A percentile compares a stretch with the other conserved stretches of the same genome.
Conservation (phyloP, 2,888 invertebrate genomes). For the Seira musarum region DNA sequence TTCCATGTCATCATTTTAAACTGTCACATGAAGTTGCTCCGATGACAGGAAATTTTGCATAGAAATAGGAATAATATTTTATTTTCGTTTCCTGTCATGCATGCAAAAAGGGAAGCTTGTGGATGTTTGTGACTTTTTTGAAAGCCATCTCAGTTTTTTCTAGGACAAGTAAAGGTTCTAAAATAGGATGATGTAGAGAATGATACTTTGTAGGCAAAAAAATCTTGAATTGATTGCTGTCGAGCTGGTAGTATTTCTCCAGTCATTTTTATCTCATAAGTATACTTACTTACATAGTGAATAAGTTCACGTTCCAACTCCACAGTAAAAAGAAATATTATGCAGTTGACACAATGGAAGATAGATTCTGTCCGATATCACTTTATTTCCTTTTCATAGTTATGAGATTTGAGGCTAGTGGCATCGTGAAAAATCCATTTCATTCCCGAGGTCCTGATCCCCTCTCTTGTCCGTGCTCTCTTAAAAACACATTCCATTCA, state of each 20-base stretch:
- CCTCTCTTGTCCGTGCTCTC: too few relatives aligned
- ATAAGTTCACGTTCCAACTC: too few relatives aligned
- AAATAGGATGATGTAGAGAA: too few relatives aligned
- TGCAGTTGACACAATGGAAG: constrained; percentile 58
- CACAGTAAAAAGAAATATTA: too few relatives aligned
- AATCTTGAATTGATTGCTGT: too few relatives aligned
- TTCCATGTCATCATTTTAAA: constrained; percentile 52
- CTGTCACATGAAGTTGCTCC: constrained; percentile 42
- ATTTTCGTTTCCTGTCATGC: constrained; percentile 48
- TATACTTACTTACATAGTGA: too few relatives aligned
- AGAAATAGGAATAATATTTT: constrained; percentile 59
- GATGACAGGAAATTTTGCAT: constrained; percentile 60
- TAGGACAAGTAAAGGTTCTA: too few relatives aligned
- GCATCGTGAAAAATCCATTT: constrained; percentile 67
- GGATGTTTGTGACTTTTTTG: constrained; percentile 32
- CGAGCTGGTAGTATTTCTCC: too few relatives aligned
- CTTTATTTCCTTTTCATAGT: constrained; percentile 65
- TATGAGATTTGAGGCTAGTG: constrained; percentile 69
- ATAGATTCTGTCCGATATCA: constrained; percentile 60
- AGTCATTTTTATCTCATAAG: too few relatives aligned
- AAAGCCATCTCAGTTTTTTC: constrained; percentile 40
- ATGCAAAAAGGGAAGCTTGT: constrained; percentile 18
- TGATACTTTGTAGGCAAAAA: too few relatives aligned
- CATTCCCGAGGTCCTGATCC: constrained; percentile 25
- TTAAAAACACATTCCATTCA: constrained; percentile 51